Evolutionary conservation across 2,797 vertebrate species (phyloP), one percentile per base, ranked within the genome.

Genomic region (Falco biarmicus): DNA sequence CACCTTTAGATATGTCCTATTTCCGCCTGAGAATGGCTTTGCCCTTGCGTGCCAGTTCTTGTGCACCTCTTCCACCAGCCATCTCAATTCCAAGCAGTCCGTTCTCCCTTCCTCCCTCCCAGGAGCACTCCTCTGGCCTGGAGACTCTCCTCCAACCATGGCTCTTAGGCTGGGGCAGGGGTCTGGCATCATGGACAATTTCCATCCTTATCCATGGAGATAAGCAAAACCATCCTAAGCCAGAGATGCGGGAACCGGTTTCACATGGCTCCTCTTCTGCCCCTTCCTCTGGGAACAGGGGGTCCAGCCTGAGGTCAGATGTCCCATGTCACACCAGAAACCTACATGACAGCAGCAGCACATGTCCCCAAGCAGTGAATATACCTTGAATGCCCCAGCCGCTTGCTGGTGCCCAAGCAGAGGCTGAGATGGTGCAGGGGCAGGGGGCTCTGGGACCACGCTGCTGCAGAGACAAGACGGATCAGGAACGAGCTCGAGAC

Each of bases 371-470:
- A 8, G 31, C 17, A 60, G 15, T 1, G 1, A 28, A 22, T 11
- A 5, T 11, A 32, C n/a, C 13, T 29, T 20, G 51, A 57, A 34
- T 45, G 60, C 5, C 56, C n/a, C 45, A n/a, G 41, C 6, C 51
- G 20, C n/a, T 43, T 48, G 54, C 24, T 76, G 39, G 32, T 76
- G 63, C 18, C 28, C 73, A 74, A n/a, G 51, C 16, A 76, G 73
- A 69, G 16, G 41, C 41, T 43, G 63, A 63, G 41, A 18, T 73
- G 29, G 20, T 45, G 57, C 3, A 5, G 28, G 28, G 19, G 26
- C 18, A 24, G 26, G 3, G 8, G 3, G 0, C 2, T 28, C 53
- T 43, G 60, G 31, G 14, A 11, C 10, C 4, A 4, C 61, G 41
- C 50, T 43, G 41, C 34, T 77, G 32, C 37, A 61, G 47, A 45